phyloP scores from a whole-genome alignment of 2,113 vertebrate species.

The Actenoides lindsayi region DNA sequence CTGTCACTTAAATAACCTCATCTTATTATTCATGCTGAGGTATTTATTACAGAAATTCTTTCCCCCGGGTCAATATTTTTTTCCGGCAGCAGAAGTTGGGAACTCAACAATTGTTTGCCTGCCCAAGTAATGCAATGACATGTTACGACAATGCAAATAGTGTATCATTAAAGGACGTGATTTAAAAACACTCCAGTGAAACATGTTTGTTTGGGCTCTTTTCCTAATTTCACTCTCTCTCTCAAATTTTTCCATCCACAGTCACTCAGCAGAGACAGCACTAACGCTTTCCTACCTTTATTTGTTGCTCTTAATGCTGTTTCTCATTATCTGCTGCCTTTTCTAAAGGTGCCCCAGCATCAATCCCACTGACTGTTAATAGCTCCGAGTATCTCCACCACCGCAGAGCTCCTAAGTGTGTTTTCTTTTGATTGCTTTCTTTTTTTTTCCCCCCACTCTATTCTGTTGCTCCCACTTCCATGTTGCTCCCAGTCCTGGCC shows the following conservation, averaged over 20 bases:
- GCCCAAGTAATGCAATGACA: neutral
- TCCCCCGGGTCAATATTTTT: constrained; percentile 38
- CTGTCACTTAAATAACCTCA: constrained; percentile 47
- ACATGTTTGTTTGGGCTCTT: constrained; percentile 33
- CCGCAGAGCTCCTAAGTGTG: neutral
- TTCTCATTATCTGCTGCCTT: neutral
- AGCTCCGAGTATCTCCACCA: neutral
- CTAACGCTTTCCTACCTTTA: neutral
- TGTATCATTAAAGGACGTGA: constrained; percentile 26
- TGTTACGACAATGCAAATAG: constrained; percentile 1
- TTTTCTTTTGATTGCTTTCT: neutral
- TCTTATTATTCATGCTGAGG: constrained; percentile 63
- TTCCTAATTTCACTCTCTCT: neutral
- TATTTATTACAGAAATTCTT: constrained; percentile 60
- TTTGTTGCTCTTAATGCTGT: constrained; percentile 19
- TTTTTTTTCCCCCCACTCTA: neutral
- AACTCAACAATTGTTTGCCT: constrained; percentile 34
- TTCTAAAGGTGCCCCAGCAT: neutral
- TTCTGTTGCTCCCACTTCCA: neutral
- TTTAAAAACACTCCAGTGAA: constrained; percentile 39
- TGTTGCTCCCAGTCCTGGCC: neutral
- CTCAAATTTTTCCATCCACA: neutral
- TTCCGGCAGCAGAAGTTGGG: constrained; percentile 26
- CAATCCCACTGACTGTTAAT: neutral
- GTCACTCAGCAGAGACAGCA: neutral